Percentiles rank a stretch among this genome's conserved stretches.
Evolutionary conservation across 1,140 invertebrate genomes (phyloP).

Genomic region (Drosophila nigromelanica): DNA sequence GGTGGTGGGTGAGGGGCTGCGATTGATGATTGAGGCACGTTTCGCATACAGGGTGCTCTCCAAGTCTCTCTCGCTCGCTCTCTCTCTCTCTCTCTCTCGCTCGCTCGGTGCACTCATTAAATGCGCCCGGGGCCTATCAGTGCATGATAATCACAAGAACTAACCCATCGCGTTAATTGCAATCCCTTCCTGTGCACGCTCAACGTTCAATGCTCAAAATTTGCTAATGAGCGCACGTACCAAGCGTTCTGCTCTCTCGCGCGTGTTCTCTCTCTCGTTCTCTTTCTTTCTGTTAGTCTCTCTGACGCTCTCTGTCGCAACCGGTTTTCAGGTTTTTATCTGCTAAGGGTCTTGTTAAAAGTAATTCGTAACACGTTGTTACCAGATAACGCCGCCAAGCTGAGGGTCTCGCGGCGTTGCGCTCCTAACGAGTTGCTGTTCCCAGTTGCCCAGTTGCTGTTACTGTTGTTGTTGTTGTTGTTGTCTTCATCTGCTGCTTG

Average conservation of each 20-base stretch:
- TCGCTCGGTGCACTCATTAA: constrained; percentile 35
- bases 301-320: constrained; percentile 9
- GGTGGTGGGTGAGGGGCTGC: constrained; percentile 26
- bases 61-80: not conserved
- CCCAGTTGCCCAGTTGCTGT: not conserved
- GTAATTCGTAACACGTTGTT: constrained; percentile 84
- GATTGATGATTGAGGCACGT: constrained; percentile 39
- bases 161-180: constrained; percentile 59
- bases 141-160: constrained; percentile 55
- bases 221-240: constrained; percentile 70
- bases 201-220: constrained; percentile 39
- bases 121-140: constrained; percentile 16
- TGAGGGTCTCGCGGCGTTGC: constrained; percentile 40
- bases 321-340: constrained; percentile 81
- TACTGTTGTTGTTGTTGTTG: constrained; percentile 10
- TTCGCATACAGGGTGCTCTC: constrained; percentile 47
- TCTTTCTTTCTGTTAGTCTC: constrained; percentile 11
- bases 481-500: constrained; percentile 34
- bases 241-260: constrained; percentile 24
- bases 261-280: constrained; percentile 15
- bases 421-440: constrained; percentile 46
- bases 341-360: constrained; percentile 84
- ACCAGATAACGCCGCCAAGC: constrained; percentile 80
- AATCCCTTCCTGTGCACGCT: constrained; percentile 62
- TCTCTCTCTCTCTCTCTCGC: not conserved